Percentiles rank a stretch among this genome's conserved stretches.
Evolutionary conservation across 2,888 invertebrate species (phyloP).

Genomic region (Busseola fusca): DNA sequence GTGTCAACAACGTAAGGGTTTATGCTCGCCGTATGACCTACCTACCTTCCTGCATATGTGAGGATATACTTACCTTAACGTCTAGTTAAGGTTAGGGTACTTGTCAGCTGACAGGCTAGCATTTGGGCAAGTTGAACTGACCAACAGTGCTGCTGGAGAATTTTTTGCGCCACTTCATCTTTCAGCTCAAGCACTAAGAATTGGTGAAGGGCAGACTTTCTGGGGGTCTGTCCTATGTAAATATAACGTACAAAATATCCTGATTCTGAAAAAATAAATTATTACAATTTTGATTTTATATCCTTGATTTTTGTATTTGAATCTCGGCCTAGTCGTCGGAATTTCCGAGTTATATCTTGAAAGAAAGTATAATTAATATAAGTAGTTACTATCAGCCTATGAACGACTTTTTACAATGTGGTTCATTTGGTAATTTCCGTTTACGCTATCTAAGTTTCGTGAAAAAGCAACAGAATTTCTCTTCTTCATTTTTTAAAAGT

Average conservation of each 20-base stretch:
- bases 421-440: not conserved
- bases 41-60: no score
- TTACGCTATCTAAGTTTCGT: no score
- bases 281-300: not conserved
- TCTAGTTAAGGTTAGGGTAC: no score
- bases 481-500: constrained; percentile 6
- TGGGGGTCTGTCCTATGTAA: not conserved
- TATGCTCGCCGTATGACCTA: no score
- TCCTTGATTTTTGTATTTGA: no score
- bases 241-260: not conserved
- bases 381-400: not conserved
- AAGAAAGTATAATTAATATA: not conserved
- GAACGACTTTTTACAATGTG: not conserved
- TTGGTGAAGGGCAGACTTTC: not conserved
- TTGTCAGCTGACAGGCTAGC: no score
- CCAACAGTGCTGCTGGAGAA: no score
- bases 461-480: not conserved
- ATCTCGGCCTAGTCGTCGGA: not conserved
- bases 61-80: not conserved
- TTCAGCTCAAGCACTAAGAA: not conserved
- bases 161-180: no score
- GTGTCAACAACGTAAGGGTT: no score
- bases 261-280: not conserved
- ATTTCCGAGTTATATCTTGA: not conserved
- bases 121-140: not conserved